phyloP scores from a whole-genome alignment of 2,113 vertebrate genomes.

The Danionella cerebrum region DNA sequence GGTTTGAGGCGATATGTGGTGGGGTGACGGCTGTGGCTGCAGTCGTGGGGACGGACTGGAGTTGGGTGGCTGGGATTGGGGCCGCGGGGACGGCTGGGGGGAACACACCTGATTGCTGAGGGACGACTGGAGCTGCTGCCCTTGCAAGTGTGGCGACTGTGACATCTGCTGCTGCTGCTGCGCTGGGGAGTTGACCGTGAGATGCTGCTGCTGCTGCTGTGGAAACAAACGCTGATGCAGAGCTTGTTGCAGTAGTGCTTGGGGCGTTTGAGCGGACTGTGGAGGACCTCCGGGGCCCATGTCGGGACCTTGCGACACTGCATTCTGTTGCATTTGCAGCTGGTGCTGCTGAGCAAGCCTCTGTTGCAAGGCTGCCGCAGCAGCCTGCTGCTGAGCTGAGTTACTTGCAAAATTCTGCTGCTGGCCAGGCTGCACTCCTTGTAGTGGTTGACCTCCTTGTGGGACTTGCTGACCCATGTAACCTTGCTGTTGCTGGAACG shows the following conservation, averaged over 20 bases:
- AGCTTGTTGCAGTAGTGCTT: constrained; percentile 74
- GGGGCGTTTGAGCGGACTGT: constrained; percentile 56
- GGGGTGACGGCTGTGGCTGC: constrained; percentile 93
- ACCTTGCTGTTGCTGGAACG: constrained; percentile 85
- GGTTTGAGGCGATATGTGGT: constrained; percentile 93
- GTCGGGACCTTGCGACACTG: constrained; percentile 53
- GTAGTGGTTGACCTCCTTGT: constrained; percentile 67
- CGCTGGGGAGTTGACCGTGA: constrained; percentile 70
- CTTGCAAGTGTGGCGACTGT: constrained; percentile 76
- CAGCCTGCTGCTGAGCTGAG: constrained; percentile 62
- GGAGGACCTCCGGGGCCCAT: constrained; percentile 67
- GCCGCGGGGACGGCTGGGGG: constrained; percentile 90
- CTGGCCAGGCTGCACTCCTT: constrained; percentile 62
- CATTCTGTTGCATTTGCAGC: constrained; percentile 57
- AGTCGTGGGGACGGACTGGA: constrained; percentile 94
- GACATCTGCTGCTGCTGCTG: constrained; percentile 65
- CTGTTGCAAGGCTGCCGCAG: constrained; percentile 58
- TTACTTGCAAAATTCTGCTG: constrained; percentile 67
- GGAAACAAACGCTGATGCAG: constrained; percentile 81
- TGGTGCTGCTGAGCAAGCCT: constrained; percentile 64
- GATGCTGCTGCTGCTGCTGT: constrained; percentile 60
- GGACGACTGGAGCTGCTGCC: constrained; percentile 77
- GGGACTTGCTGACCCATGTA: constrained; percentile 74
- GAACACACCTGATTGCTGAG: constrained; percentile 93
- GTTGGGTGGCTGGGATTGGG: constrained; percentile 89